Evolutionary conservation across 2,113 vertebrate genomes (phyloP), one percentile per base, ranked within the genome.

Genomic region (Sakesphorus luctuosus): DNA sequence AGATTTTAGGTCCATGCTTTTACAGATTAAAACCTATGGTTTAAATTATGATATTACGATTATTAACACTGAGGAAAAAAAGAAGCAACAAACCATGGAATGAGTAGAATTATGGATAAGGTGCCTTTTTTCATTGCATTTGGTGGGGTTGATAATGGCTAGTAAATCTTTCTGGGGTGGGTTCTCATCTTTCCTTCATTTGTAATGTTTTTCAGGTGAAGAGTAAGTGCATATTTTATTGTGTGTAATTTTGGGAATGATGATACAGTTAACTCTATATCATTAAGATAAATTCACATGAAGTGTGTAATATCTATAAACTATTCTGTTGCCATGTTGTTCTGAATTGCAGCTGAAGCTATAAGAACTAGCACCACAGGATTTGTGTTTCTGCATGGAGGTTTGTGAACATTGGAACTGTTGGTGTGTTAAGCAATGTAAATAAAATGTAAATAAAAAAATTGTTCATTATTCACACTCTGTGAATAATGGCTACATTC

Each of bases 401-500:
- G 94, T 96, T 88, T 90, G 33, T 50, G 78, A 95, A 82, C 40
- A 79, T 58, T 82, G 87, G 67, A 88, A 93, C 23, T 24, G 40
- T 38, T 65, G 66, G 18, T 46, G 24, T 59, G 90, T 82, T 76
- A 95, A 94, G 35, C 49, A 87, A 29, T 40, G 19, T 93, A 91
- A 95, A 91, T 93, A 86, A 69, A 89, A 19, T 40, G 40, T 40
- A 40, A 40, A 40, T 40, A 9, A 40, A 40, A 40, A 40, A 35
- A 49, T 3, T 53, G 5, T 67, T 67, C 7, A 29, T 74, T 74
- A 26, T 52, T n/a, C 33, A 56, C 36, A 68, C 40, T 63, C 78
- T 62, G 69, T 80, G 78, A 72, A 38, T 56, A 74, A 73, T 89
- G 78, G 56, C n/a, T 94, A 44, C 47, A 63, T 82, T 93, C 67